These are phyloP conservation scores for Bombyx mori DNA, from an alignment of 1,140 invertebrate species.

Conservation along the genomic window ASM3026992v2 NC_085121.1:350501-351000, in stretches of 20 bases:
- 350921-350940: constrained; percentile 47
- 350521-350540: constrained; percentile 57
- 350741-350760: constrained; percentile 41
- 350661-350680: constrained; percentile 36
- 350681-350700: constrained; percentile 53
- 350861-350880: constrained; percentile 36
- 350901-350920: constrained; percentile 65
- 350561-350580: constrained; percentile 55
- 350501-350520: constrained; percentile 67
- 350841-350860: constrained; percentile 36
- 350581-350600: constrained; percentile 66
- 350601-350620: constrained; percentile 46
- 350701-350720: constrained; percentile 72
- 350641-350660: constrained; percentile 36
- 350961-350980: constrained; percentile 44
- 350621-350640: constrained; percentile 47
- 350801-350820: constrained; percentile 22
- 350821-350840: constrained; percentile 41
- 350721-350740: constrained; percentile 73
- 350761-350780: constrained; percentile 46
- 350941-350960: constrained; percentile 51
- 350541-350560: constrained; percentile 30
- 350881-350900: constrained; percentile 44
- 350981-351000: constrained; percentile 40
- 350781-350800: constrained; percentile 44